phyloP scores from a whole-genome alignment of 1,140 invertebrate species.

The Brachionus plicatilis region DNA sequence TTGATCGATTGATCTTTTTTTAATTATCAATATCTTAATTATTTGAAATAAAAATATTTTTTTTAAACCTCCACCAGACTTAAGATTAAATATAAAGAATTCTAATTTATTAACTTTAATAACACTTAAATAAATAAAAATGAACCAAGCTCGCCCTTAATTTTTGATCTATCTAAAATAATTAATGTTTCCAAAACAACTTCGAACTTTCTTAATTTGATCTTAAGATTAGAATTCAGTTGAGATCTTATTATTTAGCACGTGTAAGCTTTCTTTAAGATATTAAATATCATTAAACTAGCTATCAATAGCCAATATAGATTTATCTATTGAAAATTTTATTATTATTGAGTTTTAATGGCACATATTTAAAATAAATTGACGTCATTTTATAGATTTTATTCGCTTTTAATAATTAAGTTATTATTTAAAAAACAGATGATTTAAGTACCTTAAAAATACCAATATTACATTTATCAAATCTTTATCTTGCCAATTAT shows the following conservation, averaged over 20 bases:
- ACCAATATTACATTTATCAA: too few relatives aligned
- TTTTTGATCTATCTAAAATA: not conserved
- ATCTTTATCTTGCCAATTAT: not conserved
- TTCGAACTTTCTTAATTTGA: not conserved
- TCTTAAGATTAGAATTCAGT: not conserved
- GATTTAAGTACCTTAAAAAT: not conserved
- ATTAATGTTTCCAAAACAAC: not conserved
- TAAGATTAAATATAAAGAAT: not conserved
- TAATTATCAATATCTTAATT: not conserved
- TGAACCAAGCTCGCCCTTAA: not conserved
- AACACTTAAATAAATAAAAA: not conserved
- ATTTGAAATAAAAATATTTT: not conserved
- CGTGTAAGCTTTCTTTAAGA: not conserved
- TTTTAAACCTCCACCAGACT: not conserved
- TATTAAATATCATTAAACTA: not conserved
- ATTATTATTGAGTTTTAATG: not conserved
- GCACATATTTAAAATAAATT: not conserved
- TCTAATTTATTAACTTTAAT: not conserved
- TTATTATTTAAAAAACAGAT: not conserved
- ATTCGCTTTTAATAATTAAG: not conserved
- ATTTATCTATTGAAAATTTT: not conserved
- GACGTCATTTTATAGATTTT: not conserved
- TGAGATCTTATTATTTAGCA: conserved; percentile 7
- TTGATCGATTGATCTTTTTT: not conserved
- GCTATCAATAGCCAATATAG: not conserved